These are phyloP conservation scores for Melitaea athalia DNA, from an alignment of 2,888 invertebrate species.

Conservation along the genomic window DNA sequence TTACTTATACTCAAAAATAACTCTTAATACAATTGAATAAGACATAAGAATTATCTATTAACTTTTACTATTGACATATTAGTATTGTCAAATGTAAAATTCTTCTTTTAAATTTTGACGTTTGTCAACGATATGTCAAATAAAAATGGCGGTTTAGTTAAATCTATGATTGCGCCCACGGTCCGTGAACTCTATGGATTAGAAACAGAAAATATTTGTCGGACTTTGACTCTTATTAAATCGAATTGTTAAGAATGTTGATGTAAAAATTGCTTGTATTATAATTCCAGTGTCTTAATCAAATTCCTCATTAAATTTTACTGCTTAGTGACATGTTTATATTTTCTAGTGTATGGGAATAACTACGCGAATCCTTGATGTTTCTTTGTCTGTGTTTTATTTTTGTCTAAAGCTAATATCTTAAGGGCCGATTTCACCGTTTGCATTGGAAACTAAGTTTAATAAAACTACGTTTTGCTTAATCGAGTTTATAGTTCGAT, in stretches of 20 bases:
- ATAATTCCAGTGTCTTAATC: not conserved
- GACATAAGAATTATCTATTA: not conserved
- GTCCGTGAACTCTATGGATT: constrained; percentile 23
- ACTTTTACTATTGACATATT: not conserved
- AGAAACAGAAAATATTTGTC: not conserved
- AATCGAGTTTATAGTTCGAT: too few relatives aligned
- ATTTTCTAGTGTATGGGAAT: not conserved
- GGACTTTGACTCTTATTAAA: constrained; percentile 2
- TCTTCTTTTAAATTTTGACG: constrained; percentile 35
- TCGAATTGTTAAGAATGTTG: not conserved
- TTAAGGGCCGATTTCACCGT: too few relatives aligned
- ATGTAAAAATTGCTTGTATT: not conserved
- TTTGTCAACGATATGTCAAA: constrained; percentile 40
- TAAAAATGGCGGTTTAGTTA: constrained; percentile 40
- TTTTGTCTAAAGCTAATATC: too few relatives aligned
- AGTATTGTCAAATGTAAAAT: too few relatives aligned
- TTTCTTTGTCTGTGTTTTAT: not conserved
- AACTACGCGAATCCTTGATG: not conserved
- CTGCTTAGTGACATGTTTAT: not conserved
- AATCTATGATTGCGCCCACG: constrained; percentile 36
- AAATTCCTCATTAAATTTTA: not conserved
- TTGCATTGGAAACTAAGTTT: too few relatives aligned
- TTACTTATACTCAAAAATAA: not conserved
- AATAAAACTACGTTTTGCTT: too few relatives aligned
- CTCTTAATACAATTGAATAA: constrained; percentile 5